Percentiles rank a stretch among this genome's conserved stretches.
phyloP scores from a whole-genome alignment of 2,113 vertebrate genomes.

The Cynopterus brachyotis region DNA sequence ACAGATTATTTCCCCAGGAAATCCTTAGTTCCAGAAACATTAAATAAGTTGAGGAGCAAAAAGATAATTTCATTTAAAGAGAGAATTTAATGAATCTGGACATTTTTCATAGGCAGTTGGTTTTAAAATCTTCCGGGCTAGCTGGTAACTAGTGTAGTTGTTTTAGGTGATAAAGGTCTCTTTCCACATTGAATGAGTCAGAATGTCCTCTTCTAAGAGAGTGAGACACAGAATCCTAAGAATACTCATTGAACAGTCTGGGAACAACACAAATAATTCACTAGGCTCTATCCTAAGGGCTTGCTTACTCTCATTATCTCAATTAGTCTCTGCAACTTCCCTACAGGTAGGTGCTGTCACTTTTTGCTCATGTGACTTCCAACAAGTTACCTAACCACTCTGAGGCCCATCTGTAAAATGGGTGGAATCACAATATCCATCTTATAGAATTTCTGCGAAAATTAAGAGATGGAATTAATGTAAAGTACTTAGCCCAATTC shows the following conservation, averaged over 20 bases:
- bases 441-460: not conserved
- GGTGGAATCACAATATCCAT: not conserved
- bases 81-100: not conserved
- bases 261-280: not conserved
- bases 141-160: not conserved
- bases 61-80: constrained; percentile 6
- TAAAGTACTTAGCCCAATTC: not conserved
- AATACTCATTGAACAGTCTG: not conserved
- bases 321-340: not conserved
- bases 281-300: not conserved
- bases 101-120: not conserved
- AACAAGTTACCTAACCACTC: not conserved
- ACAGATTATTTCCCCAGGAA: not conserved
- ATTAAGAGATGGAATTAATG: not conserved
- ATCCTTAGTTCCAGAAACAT: not conserved
- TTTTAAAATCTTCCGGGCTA: not conserved
- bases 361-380: not conserved
- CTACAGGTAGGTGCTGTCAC: not conserved
- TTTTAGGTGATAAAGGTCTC: not conserved
- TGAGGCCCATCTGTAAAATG: not conserved
- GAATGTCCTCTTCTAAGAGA: not conserved
- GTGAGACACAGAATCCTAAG: not conserved
- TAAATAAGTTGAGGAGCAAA: not conserved
- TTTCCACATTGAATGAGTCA: not conserved
- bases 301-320: accelerated